Percentiles rank a stretch among this genome's conserved stretches.
phyloP scores from a whole-genome alignment of 2,113 vertebrate genomes.

The Malurus melanocephalus region DNA sequence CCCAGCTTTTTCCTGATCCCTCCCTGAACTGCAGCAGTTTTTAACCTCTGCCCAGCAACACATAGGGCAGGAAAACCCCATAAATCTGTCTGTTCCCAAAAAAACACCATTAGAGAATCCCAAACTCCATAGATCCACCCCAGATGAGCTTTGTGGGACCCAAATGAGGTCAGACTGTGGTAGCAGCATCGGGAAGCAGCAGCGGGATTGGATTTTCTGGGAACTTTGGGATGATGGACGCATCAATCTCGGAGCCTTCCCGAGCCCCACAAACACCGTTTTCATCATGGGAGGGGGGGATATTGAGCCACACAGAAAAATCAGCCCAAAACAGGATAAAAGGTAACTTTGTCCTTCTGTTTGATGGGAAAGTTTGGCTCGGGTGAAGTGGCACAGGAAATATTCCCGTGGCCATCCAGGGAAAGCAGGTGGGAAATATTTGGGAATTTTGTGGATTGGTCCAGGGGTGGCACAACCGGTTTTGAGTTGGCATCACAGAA shows the following conservation, averaged over 20 bases:
- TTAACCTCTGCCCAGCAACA: background rate
- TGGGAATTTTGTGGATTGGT: accelerated
- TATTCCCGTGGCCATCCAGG: background rate
- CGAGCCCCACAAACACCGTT: background rate
- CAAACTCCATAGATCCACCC: background rate
- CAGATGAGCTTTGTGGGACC: background rate
- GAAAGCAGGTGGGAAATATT: background rate
- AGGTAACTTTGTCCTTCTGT: background rate
- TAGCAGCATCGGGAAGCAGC: background rate
- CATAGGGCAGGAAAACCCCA: background rate
- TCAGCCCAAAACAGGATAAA: background rate
- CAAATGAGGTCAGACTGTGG: background rate
- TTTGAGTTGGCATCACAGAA: background rate
- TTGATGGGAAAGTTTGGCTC: accelerated
- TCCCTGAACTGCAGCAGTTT: background rate
- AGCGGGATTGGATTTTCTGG: background rate
- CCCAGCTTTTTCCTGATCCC: background rate
- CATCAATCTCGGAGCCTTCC: background rate
- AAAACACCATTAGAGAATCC: background rate
- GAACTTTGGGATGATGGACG: background rate
- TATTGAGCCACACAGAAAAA: background rate
- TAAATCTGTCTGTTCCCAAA: background rate
- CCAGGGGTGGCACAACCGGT: background rate
- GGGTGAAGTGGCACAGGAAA: background rate
- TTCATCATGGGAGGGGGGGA: background rate